Base-by-base conservation (phyloP, 2,797 vertebrate genomes). In the Fringilla coelebs region DNA sequence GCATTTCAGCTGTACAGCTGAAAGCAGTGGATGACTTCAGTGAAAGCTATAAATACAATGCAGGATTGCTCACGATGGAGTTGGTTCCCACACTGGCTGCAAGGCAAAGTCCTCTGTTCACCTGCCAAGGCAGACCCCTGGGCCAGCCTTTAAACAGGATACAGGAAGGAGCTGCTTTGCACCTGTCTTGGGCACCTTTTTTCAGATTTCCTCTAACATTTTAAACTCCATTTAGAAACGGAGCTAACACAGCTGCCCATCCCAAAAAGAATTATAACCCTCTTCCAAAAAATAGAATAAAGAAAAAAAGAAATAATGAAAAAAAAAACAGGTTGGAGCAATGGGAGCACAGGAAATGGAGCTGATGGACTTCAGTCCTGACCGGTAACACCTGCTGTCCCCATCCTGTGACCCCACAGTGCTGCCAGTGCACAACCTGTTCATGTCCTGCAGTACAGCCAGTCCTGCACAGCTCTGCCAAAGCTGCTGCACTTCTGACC, bases 321-420 rank as follows among this genome's bases (percentile, higher is more conserved):
- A 46, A 65, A 17, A 41, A 28, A 19, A 34, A 1, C 29, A 32
- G 28, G 36, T 49, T 0, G 0, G 49, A 52, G 89, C 61, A 67
- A 43, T 18, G 2, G 7, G 51, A 93, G 41, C 0, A 0, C 45
- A 95, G 96, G 96, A 97, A 96, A 82, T 29, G 46, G 70, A 88
- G 93, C 67, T 91, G 89, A 24, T 77, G 72, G 77, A 85, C 75
- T 84, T 76, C 38, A 82, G 1, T 48, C 71, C 74, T 0, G 1
- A 54, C 55, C 57, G 49, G 95, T 46, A 94, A 72, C 95, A 96
- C 52, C 96, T 95, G 96, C 88, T 91, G 74, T 81, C 71, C 91
- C 83, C 77, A 89, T 85, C 91, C 71, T 91, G 90, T 87, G 95
- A 93, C 72, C 88, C 60, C 46, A 25, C 1, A 1, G 70, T 17